Evolutionary conservation across 2,797 vertebrate genomes (phyloP).

Genomic region (Urosaurus nigricauda): DNA sequence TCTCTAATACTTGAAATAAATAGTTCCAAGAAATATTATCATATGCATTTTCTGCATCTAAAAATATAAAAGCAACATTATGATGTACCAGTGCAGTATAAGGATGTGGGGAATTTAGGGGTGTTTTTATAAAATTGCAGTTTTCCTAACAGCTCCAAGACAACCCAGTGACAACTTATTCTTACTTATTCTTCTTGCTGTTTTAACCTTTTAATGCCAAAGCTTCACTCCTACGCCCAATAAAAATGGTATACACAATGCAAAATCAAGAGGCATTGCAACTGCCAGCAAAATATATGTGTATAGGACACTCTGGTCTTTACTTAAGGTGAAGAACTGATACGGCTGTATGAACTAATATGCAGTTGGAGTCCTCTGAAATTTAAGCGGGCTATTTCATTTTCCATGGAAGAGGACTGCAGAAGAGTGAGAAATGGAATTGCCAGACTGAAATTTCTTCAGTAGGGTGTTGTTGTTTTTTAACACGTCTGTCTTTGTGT

Average conservation of each 20-base stretch:
- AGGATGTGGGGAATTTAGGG: no score
- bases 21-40: no score
- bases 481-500: neutral
- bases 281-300: neutral
- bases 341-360: neutral
- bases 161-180: neutral
- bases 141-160: neutral
- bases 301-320: neutral
- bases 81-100: no score
- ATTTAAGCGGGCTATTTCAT: neutral
- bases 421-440: neutral
- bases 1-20: no score
- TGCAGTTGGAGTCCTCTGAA: neutral
- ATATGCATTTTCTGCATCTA: no score
- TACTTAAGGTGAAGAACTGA: neutral
- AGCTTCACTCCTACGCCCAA: neutral
- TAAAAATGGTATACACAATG: neutral
- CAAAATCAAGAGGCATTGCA: neutral
- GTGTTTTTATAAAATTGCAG: no score
- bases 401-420: neutral
- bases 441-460: neutral
- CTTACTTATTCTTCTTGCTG: neutral
- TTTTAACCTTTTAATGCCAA: neutral
- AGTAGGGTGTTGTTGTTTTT: neutral
- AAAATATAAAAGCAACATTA: no score